Evolutionary conservation across 2,888 invertebrate species (phyloP), one percentile per base, ranked within the genome.

Genomic region (Peribatodes rhomboidaria): DNA sequence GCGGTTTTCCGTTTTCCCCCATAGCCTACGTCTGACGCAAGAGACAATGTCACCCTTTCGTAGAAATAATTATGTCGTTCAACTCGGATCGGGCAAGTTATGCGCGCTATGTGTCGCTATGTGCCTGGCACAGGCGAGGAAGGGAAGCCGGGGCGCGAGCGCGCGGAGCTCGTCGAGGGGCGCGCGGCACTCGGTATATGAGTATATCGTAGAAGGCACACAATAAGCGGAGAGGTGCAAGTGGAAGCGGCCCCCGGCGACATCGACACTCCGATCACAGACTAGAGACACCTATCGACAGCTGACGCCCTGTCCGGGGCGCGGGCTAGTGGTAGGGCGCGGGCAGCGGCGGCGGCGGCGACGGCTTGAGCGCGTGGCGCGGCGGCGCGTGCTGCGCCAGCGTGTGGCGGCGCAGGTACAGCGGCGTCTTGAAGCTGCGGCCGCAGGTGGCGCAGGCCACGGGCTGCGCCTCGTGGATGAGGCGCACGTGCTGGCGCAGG

Each of bases 351-450:
- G 71, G 73, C 77, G 69, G 74, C 70, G 70, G 74, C 79, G 81
- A 82, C 82, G 84, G 83, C 71, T 77, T 81, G 81, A 78, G 81
- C 78, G 75, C 79, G 80, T 68, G 74, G 77, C 80, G 82, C 77
- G 86, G 85, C 94, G 82, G 78, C 79, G 88, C 86, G 89, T 96
- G 96, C 79, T 96, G 95, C 90, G 96, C 95, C 79, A 96, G 94
- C 87, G 95, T 95, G 93, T 96, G 96, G 84, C 96, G 95, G 85
- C 96, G 95, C 85, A 96, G 94, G 90, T 96, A 96, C 85, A 96
- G 96, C 89, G 95, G 95, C 80, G 96, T 96, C 94, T 96, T 96
- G 94, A 95, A 95, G 87, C 94, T 94, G 88, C 96, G 96, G 75
- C 95, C 95, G 92, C 96, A 96, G 70, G 95, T 94, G 83, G 93